Evolutionary conservation across 2,888 invertebrate genomes (phyloP), one percentile per base, ranked within the genome.

Genomic region (Eupithecia abbreviata): DNA sequence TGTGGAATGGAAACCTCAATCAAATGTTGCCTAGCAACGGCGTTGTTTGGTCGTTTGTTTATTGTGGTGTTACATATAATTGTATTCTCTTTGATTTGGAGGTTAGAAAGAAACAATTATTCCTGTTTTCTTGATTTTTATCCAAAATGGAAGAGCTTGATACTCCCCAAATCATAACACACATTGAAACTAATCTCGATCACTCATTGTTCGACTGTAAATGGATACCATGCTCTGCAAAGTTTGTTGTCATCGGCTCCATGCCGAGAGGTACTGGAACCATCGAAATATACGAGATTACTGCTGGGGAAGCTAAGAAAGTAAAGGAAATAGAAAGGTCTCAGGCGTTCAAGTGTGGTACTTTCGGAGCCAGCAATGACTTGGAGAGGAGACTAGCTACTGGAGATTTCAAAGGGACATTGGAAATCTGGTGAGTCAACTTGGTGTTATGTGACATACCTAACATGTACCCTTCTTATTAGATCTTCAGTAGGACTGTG

Each of bases 201-300:
- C 99, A 98, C 90, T 98, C 98, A 0, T 91, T 98, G 43, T 98
- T 98, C 90, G 99, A 99, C 88, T 96, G 97, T n/a, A 98, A 98
- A 93, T 99, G 99, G 99, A 97, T 99, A 85, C 99, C 99, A 0
- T 97, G 97, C 87, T 98, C 98, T 4, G 98, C 99, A 0, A 99
- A 98, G 92, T 98, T 99, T 92, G 97, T 98, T 79, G 96, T 97
- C 67, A 95, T 99, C 74, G 99, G 99, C 12, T 97, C 97, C 18
- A 96, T 97, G 89, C 97, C 99, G 0, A 97, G 97, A 86, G 98
- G 98, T 69, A 97, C 97, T 72, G 99, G 99, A 0, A 96, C 98
- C 43, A 93, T 99, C 76, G 97, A 99, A 92, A 95, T 98, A 18
- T 98, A 96, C 87, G 97, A 98, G 88, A 95, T 98, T 42, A 96